Evolutionary conservation across 2,113 vertebrate species (phyloP), one percentile per base, ranked within the genome.

Genomic region (Uria aalge): DNA sequence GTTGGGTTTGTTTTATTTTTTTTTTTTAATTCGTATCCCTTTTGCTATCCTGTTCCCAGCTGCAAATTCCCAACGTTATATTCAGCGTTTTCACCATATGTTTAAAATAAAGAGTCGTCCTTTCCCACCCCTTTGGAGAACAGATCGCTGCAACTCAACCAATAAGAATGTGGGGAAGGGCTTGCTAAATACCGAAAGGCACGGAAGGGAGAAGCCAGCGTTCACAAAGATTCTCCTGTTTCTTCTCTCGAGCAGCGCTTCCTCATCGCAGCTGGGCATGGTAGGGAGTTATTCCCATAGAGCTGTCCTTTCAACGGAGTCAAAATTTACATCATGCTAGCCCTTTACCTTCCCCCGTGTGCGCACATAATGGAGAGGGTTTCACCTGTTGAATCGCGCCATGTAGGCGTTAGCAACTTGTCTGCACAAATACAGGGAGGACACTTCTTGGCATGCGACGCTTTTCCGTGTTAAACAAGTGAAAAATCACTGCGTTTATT

Each of bases 51-150:
- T 0, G 34, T 95, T 88, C 79, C 91, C 86, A 96, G 57, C 85
- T 95, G 75, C 43, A 76, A 92, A 85, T 91, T 95, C 95, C 63
- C 92, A 36, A 63, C 0, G 1, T 82, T 73, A 50, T 32, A 82
- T 90, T 90, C 83, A 84, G 47, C 9, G 4, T 91, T 95, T 95
- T 79, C 62, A 53, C 69, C 38, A 80, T 64, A 63, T 83, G 55
- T 91, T 96, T 92, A 64, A 88, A 88, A 94, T 96, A 91, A 96
- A 88, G 78, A 88, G 41, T 52, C 0, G 0, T 78, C 68, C n/a
- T 94, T 93, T 95, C 88, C 80, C 60, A 84, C 32, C 59, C 63
- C 40, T 64, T 95, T 85, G 86, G 47, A 91, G 76, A 91, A 18
- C 48, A 88, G 57, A 84, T 92, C 43, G 3, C 40, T 92, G 57